phyloP scores from a whole-genome alignment of 64 coral and sea anemone species.

The Platygyra sinensis region DNA sequence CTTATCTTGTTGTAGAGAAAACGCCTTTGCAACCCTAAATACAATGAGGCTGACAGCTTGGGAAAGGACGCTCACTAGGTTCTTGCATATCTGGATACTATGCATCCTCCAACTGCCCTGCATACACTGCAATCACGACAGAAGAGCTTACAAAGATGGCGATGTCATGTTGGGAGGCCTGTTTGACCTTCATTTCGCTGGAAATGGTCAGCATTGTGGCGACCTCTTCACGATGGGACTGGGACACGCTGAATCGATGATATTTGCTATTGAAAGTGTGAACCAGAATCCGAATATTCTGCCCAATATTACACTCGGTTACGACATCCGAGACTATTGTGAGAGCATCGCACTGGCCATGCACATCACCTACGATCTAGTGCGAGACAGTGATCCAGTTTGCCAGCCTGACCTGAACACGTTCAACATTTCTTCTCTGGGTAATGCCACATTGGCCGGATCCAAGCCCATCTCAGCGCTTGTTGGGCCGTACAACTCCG shows the following conservation, averaged over 20 bases:
- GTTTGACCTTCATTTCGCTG: conserved; percentile 18
- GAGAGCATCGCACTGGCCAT: conserved; percentile 16
- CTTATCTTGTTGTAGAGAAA: background rate
- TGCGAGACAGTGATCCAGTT: background rate
- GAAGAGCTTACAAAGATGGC: conserved; percentile 20
- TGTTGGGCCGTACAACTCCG: conserved; percentile 57
- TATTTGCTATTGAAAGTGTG: conserved; percentile 29
- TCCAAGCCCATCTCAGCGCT: conserved; percentile 36
- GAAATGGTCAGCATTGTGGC: background rate
- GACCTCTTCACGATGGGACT: conserved; percentile 40
- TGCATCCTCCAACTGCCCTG: background rate
- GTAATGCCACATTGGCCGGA: background rate
- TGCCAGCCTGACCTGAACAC: background rate
- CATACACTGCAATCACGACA: background rate
- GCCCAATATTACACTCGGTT: conserved; percentile 16
- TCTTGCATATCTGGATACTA: background rate
- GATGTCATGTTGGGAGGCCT: conserved; percentile 35
- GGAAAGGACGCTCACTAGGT: background rate
- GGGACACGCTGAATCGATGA: conserved; percentile 24
- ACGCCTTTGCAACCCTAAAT: background rate
- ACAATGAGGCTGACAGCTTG: background rate
- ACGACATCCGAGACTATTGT: conserved; percentile 38
- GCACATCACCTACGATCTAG: conserved; percentile 1
- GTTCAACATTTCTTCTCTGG: background rate
- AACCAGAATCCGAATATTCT: conserved; percentile 3